Base-by-base conservation (phyloP, 1,140 invertebrate genomes). In the Cataglyphis hispanica region DNA sequence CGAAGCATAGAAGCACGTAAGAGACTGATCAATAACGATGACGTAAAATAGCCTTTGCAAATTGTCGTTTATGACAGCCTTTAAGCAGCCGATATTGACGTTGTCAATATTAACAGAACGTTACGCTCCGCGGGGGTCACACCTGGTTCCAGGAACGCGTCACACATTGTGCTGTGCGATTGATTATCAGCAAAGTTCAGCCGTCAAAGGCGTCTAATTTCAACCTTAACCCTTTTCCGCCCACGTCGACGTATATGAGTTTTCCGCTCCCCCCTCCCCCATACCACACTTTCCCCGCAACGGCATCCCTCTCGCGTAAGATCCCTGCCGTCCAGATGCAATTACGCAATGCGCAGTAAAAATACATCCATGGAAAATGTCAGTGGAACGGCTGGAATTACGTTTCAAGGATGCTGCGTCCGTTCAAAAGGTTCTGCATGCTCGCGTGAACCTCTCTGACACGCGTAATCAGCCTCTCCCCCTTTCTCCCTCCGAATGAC, bases 311-410 rank as follows among this genome's bases (percentile, higher is more conserved):
- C 37, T 72, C 34, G 72, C 34, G 31, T 74, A 88, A 86, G 31
- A 76, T 58, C 67, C 58, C n/a, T n/a, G n/a, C n/a, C 43, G 72
- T 80, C 58, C 61, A 61, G 50, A 76, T 70, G 27, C 43, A 70
- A 81, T 87, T 89, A 87, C 69, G 67, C 53, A 87, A 90, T 43
- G 16, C 19, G 22, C 63, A 67, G 76, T 61, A 60, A 90, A 90
- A 88, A 90, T 90, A 90, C 64, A 64, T 63, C 58, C 40, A 63
- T 56, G 86, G 84, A 84, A 90, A 90, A 90, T 90, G 89, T 90
- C 84, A 88, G 84, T 84, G 69, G 78, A 90, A 86, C 78, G 86
- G 43, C 27, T 60, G 58, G 60, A 86, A 70, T 74, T 43, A 60
- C 10, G 61, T 86, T 90, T 84, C 86, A 88, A 86, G 87, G 70